Percentiles rank a stretch among this genome's conserved stretches.
These are phyloP conservation scores for Spheniscus mendiculus DNA, from an alignment of 2,113 vertebrate species.

Conservation along the genomic window DNA sequence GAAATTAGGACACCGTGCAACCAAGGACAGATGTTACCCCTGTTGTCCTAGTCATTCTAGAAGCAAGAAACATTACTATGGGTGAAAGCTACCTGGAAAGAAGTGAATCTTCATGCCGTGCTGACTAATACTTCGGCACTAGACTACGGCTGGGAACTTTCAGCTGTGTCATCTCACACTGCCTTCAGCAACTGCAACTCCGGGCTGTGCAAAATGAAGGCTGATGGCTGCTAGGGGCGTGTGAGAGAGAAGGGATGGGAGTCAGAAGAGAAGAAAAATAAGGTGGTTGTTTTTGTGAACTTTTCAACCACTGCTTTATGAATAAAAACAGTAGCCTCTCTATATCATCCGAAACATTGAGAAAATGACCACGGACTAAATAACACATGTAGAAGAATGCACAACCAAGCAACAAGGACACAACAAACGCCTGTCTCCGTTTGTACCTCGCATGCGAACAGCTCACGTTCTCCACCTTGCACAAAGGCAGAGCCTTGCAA, in stretches of 20 bases:
- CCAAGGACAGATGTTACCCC: slow-evolving; percentile 15
- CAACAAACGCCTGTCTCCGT: not conserved
- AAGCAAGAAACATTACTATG: slow-evolving; percentile 66
- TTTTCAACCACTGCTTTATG: not conserved
- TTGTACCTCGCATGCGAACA: not conserved
- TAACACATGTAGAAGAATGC: not conserved
- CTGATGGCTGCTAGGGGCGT: not conserved
- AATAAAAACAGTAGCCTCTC: slow-evolving; percentile 32
- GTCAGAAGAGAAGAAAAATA: not conserved
- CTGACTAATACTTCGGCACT: slow-evolving; percentile 53
- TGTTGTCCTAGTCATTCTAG: slow-evolving; percentile 54
- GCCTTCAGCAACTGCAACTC: slow-evolving; percentile 43
- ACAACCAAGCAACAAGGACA: not conserved
- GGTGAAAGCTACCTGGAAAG: slow-evolving; percentile 70
- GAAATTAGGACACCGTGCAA: not conserved
- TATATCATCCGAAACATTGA: slow-evolving; percentile 1
- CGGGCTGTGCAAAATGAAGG: not conserved
- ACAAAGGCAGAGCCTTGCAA: not conserved
- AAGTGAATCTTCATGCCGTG: slow-evolving; percentile 55
- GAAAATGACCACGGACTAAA: not conserved
- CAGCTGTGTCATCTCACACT: slow-evolving; percentile 66
- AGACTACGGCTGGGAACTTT: slow-evolving; percentile 50
- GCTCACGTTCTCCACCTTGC: not conserved
- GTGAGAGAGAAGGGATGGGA: slow-evolving; percentile 30
- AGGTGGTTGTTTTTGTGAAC: slow-evolving; percentile 19